phyloP scores from a whole-genome alignment of 2,797 vertebrate genomes.

The Phylloscopus collybita region DNA sequence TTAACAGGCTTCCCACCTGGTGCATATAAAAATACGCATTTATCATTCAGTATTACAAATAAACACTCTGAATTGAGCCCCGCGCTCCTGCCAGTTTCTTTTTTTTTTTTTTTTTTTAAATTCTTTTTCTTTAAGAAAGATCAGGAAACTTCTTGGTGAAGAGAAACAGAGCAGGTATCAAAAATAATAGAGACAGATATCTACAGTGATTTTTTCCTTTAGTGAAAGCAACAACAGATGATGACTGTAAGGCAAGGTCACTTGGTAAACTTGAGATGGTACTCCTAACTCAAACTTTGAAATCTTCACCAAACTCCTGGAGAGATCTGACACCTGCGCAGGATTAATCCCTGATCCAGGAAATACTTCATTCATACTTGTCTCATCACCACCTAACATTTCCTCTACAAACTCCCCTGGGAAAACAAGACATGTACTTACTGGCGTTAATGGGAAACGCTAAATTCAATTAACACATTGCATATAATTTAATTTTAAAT shows the following conservation, averaged over 20 bases:
- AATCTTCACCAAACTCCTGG: background rate
- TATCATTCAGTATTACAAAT: background rate
- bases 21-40: background rate
- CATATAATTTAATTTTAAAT: background rate
- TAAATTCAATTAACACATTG: background rate
- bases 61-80: background rate
- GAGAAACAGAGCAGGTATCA: background rate
- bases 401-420: background rate
- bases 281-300: background rate
- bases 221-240: background rate
- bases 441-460: background rate
- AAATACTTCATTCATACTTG: background rate
- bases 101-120: background rate
- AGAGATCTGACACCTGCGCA: background rate
- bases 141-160: background rate
- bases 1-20: slow-evolving; percentile 1
- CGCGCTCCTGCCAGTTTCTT: background rate
- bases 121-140: background rate
- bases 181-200: background rate
- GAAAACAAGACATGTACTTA: background rate
- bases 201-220: background rate
- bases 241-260: background rate
- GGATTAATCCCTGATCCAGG: background rate
- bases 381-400: background rate
- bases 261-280: background rate